Evolutionary conservation across 2,797 vertebrate genomes (phyloP).

Genomic region (Anguilla megastoma): DNA sequence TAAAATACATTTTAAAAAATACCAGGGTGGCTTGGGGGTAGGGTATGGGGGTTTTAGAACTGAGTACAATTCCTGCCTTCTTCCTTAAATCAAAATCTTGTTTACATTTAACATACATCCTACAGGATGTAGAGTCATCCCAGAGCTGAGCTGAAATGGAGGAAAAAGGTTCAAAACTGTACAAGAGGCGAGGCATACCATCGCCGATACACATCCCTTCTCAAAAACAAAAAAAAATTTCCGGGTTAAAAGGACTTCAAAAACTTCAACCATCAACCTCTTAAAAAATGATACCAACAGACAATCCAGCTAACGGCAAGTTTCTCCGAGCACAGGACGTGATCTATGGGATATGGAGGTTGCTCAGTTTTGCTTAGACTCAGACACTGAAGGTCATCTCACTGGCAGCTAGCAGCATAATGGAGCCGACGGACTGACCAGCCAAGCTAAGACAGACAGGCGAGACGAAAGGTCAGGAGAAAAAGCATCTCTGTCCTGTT

Average conservation of each 20-base stretch:
- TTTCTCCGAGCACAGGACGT: constrained; percentile 16
- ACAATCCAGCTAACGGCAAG: constrained; percentile 7
- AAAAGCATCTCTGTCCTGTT: constrained; percentile 32
- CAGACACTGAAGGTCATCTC: constrained; percentile 40
- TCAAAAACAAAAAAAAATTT: background rate
- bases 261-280: background rate
- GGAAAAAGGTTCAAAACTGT: background rate
- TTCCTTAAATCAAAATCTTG: background rate
- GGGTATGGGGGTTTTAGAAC: background rate
- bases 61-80: background rate
- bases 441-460: constrained; percentile 38
- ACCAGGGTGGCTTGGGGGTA: background rate
- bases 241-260: background rate
- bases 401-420: constrained; percentile 61
- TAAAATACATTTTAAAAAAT: background rate
- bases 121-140: background rate
- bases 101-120: constrained; percentile 1
- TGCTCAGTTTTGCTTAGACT: constrained; percentile 4
- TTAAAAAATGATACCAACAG: background rate
- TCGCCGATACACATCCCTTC: background rate
- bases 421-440: constrained; percentile 44
- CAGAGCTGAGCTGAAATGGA: background rate
- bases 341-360: constrained; percentile 1
- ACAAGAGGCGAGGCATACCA: background rate
- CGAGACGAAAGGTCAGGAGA: constrained; percentile 33